Evolutionary conservation across 1,140 invertebrate species (phyloP).

Genomic region (Bacillus rossius): DNA sequence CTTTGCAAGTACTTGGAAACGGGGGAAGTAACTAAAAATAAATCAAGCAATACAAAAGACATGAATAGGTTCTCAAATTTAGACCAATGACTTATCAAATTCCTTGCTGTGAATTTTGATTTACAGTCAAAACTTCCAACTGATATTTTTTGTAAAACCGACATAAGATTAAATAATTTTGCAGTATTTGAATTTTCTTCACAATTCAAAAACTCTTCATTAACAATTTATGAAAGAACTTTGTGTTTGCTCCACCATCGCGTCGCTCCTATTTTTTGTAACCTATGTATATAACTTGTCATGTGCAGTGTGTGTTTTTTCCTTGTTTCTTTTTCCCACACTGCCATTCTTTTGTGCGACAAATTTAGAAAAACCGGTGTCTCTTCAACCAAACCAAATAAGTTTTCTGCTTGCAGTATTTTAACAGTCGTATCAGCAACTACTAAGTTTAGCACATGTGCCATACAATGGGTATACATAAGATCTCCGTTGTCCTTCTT

Average conservation of each 20-base stretch:
- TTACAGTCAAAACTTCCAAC: conserved; percentile 16
- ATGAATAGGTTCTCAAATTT: conserved; percentile 20
- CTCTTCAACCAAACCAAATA: conserved; percentile 22
- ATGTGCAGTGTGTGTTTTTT: conserved; percentile 1
- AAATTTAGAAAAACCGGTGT: conserved; percentile 12
- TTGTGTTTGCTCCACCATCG: conserved; percentile 21
- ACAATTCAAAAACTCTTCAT: background rate
- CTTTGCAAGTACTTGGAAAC: conserved; percentile 3
- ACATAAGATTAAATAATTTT: conserved; percentile 14
- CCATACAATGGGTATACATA: conserved; percentile 22
- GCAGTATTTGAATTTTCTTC: conserved; percentile 1
- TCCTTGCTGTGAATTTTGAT: conserved; percentile 6
- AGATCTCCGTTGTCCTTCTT: conserved; percentile 15
- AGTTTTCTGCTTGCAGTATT: conserved; percentile 15
- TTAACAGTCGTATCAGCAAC: conserved; percentile 20
- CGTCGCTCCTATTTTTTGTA: conserved; percentile 19
- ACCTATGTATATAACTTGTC: conserved; percentile 13
- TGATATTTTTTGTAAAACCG: conserved; percentile 13
- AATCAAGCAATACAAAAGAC: conserved; percentile 11
- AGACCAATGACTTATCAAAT: conserved; percentile 15
- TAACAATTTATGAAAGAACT: conserved; percentile 11
- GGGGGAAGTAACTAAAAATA: conserved; percentile 11
- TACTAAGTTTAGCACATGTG: conserved; percentile 20
- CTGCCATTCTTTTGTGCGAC: conserved; percentile 16
- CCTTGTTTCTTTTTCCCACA: conserved; percentile 17